phyloP scores from a whole-genome alignment of 2,113 vertebrate species.

The Grammomys dolichurus region DNA sequence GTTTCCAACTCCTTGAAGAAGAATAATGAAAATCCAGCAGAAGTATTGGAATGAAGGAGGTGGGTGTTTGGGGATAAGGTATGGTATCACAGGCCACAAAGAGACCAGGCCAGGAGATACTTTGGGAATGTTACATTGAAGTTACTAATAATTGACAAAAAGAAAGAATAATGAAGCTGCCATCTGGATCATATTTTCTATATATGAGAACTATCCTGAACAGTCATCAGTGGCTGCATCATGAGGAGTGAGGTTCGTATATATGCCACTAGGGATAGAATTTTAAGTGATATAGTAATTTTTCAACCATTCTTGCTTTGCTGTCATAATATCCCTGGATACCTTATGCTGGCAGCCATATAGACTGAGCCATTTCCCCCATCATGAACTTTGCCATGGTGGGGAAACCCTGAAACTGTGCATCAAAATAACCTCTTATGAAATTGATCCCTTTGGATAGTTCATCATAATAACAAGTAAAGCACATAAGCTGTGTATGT shows the following conservation, averaged over 20 bases:
- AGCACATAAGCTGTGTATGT: not conserved
- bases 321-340: not conserved
- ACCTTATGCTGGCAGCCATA: too few relatives aligned
- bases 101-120: not conserved
- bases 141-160: not conserved
- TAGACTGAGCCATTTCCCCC: too few relatives aligned
- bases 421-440: not conserved
- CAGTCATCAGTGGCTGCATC: not conserved
- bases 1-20: not conserved
- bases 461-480: not conserved
- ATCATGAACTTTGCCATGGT: too few relatives aligned
- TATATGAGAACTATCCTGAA: not conserved
- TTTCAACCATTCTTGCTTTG: not conserved
- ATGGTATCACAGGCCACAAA: not conserved
- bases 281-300: not conserved
- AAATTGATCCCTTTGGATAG: too few relatives aligned
- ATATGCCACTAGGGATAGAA: too few relatives aligned
- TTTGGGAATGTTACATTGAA: not conserved
- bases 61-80: not conserved
- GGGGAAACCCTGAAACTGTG: not conserved
- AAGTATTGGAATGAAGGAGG: not conserved
- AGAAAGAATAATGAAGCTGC: not conserved
- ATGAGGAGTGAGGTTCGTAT: not conserved
- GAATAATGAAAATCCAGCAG: not conserved
- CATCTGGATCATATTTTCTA: not conserved